Evolutionary conservation across 2,888 invertebrate species (phyloP).

Genomic region (Cactoblastis cactorum): DNA sequence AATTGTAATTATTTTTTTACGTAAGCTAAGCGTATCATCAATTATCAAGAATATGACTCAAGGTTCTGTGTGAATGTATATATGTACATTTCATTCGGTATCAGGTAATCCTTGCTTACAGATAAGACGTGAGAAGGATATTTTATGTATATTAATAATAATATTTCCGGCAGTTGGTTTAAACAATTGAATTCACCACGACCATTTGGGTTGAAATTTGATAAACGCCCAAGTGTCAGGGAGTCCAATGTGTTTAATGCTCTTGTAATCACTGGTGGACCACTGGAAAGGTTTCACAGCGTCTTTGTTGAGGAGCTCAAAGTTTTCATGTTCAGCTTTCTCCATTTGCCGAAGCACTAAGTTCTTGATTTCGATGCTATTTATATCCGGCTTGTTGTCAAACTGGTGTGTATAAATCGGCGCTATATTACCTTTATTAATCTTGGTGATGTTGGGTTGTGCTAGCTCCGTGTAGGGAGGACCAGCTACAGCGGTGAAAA

Average conservation of each 20-base stretch:
- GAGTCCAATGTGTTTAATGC: slow-evolving; percentile 83
- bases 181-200: slow-evolving; percentile 68
- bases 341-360: slow-evolving; percentile 59
- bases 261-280: slow-evolving; percentile 83
- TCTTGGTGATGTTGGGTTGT: slow-evolving; percentile 34
- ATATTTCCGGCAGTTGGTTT: not conserved
- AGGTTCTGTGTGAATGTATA: too few species aligned
- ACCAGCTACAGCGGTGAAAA: slow-evolving; percentile 59
- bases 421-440: slow-evolving; percentile 66
- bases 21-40: too few species aligned
- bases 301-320: slow-evolving; percentile 53
- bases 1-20: too few species aligned
- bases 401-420: slow-evolving; percentile 65
- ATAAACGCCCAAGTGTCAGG: slow-evolving; percentile 87
- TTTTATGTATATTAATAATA: not conserved
- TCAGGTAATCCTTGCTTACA: too few species aligned
- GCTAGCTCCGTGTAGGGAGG: slow-evolving; percentile 56
- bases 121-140: too few species aligned
- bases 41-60: too few species aligned
- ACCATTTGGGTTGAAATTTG: slow-evolving; percentile 79
- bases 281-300: slow-evolving; percentile 83
- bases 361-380: slow-evolving; percentile 58
- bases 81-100: too few species aligned
- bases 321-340: slow-evolving; percentile 53
- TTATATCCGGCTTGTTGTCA: slow-evolving; percentile 55